Percentiles rank a stretch among this genome's conserved stretches.
These are phyloP conservation scores for Protobothrops flavoviridis DNA, from an alignment of 2,113 vertebrate species.

Conservation along the genomic window DNA sequence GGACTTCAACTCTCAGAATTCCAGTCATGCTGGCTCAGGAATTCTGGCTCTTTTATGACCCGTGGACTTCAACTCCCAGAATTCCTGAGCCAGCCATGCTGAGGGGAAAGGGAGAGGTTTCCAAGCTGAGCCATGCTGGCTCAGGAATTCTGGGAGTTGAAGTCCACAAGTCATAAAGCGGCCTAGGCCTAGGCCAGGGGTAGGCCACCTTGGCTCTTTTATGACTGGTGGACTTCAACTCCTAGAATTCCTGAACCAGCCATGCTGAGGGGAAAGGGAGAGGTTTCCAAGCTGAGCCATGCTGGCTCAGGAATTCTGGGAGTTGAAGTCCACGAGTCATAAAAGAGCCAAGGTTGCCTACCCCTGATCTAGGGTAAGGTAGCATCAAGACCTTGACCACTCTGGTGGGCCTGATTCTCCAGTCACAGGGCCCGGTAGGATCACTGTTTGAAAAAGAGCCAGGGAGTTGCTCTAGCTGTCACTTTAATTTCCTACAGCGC, in stretches of 20 bases:
- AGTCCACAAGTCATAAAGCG: neutral
- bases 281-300: too few relatives aligned
- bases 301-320: neutral
- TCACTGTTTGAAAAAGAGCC: neutral
- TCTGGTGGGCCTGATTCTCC: neutral
- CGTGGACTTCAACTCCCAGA: neutral
- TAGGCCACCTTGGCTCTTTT: too few relatives aligned
- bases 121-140: too few relatives aligned
- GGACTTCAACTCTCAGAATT: neutral
- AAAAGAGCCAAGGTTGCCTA: fast-evolving
- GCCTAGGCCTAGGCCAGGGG: too few relatives aligned
- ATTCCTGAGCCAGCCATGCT: too few relatives aligned
- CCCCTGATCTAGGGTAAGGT: neutral
- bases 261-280: too few relatives aligned
- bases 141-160: neutral
- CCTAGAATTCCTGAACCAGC: too few relatives aligned
- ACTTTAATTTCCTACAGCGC: neutral
- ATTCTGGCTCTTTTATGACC: neutral
- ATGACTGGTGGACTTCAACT: too few relatives aligned
- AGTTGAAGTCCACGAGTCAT: neutral
- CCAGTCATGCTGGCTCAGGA: too few relatives aligned
- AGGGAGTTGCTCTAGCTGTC: neutral
- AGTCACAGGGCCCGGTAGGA: neutral
- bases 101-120: too few relatives aligned
- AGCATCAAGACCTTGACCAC: neutral